These are phyloP conservation scores for Crotalus adamanteus DNA, from an alignment of 2,797 vertebrate species.

Conservation along the genomic window DNA sequence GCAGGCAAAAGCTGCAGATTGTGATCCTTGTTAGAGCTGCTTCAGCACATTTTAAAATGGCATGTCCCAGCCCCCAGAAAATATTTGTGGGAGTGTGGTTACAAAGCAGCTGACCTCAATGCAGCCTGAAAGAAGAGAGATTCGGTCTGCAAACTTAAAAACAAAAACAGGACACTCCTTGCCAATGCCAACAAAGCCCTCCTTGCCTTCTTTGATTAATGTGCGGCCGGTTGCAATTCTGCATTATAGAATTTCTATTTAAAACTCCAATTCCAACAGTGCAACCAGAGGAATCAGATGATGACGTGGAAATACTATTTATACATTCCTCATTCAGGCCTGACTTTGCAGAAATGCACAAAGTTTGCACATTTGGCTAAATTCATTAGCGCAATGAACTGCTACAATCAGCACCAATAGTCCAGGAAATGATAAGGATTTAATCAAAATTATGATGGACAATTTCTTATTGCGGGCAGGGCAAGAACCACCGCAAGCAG, in stretches of 20 bases:
- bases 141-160: background rate
- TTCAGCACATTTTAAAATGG: constrained; percentile 2
- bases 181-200: background rate
- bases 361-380: constrained; percentile 19
- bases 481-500: constrained; percentile 5
- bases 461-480: constrained; percentile 33
- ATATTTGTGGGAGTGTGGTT: constrained; percentile 23
- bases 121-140: constrained; percentile 28
- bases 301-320: constrained; percentile 30
- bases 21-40: constrained; percentile 25
- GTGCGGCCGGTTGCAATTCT: constrained; percentile 31
- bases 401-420: constrained; percentile 16
- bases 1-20: background rate
- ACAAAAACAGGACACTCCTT: background rate
- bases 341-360: constrained; percentile 39
- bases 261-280: constrained; percentile 12
- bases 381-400: constrained; percentile 31
- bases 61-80: constrained; percentile 16
- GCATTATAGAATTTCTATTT: constrained; percentile 17
- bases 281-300: constrained; percentile 35
- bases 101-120: constrained; percentile 23
- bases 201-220: constrained; percentile 22
- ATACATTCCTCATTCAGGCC: constrained; percentile 31
- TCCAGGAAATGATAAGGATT: constrained; percentile 17
- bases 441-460: background rate